Conservation (phyloP, 2,113 vertebrate genomes). For the Lathamus discolor region DNA sequence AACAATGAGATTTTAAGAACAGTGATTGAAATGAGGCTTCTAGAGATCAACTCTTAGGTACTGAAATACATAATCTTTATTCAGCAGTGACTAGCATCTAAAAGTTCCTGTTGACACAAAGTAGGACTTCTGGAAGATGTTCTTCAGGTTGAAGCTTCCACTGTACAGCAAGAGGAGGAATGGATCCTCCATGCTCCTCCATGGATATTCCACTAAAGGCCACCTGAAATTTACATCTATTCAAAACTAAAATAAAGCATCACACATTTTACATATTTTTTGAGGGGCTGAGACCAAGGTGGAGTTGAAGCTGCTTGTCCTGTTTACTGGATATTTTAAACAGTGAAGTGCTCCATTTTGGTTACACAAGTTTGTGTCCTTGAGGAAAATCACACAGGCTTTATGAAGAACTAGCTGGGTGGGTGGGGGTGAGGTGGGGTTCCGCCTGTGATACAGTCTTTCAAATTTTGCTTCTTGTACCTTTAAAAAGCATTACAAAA, state of each 20-base stretch:
- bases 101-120: background rate
- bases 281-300: background rate
- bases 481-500: background rate
- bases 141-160: background rate
- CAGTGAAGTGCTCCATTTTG: background rate
- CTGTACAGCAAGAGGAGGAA: background rate
- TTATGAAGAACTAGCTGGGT: background rate
- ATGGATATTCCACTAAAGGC: background rate
- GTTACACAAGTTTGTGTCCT: background rate
- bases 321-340: background rate
- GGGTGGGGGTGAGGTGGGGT: too few relatives aligned
- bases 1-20: background rate
- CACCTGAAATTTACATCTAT: background rate
- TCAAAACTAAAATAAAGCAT: background rate
- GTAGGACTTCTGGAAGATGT: background rate
- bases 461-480: background rate
- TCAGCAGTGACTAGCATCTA: background rate
- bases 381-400: background rate
- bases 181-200: background rate
- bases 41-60: background rate
- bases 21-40: background rate
- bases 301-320: background rate
- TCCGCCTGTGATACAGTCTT: background rate
- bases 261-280: background rate
- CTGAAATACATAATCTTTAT: background rate